Evolutionary conservation across 2,888 invertebrate genomes (phyloP).

Genomic region (Acrobeloides nanus): DNA sequence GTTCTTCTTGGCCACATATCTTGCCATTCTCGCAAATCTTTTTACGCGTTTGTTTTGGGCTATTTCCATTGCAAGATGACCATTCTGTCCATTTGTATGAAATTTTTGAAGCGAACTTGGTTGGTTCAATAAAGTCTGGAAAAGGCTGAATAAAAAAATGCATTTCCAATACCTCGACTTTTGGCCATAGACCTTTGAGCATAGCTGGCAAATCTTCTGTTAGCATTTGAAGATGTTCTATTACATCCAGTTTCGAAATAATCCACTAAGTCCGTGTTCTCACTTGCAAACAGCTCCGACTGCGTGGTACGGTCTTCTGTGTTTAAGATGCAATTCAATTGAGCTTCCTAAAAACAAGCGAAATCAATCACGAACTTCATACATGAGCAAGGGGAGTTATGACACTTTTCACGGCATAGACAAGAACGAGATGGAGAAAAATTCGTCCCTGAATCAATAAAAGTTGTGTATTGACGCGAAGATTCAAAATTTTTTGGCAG

Average conservation of each 20-base stretch:
- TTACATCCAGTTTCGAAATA: slow-evolving; percentile 49
- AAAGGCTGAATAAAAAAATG: too few species aligned
- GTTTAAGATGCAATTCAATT: slow-evolving; percentile 52
- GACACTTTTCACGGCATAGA: too few species aligned
- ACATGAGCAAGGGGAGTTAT: too few species aligned
- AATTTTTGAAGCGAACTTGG: slow-evolving; percentile 1
- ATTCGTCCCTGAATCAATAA: too few species aligned
- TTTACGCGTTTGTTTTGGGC: slow-evolving; percentile 1
- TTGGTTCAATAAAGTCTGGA: slow-evolving; percentile 15
- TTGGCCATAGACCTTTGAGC: too few species aligned
- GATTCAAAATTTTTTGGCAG: too few species aligned
- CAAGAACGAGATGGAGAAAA: too few species aligned
- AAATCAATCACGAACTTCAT: too few species aligned
- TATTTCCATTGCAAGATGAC: slow-evolving; percentile 12
- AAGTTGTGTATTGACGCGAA: too few species aligned
- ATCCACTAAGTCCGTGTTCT: slow-evolving; percentile 52
- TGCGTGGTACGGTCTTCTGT: slow-evolving; percentile 49
- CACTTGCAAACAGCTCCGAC: slow-evolving; percentile 46
- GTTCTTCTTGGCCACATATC: slow-evolving; percentile 24
- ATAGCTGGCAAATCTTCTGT: slow-evolving; percentile 15
- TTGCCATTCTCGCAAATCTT: slow-evolving; percentile 22
- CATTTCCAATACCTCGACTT: too few species aligned
- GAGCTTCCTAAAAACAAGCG: slow-evolving; percentile 37
- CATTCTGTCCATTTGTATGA: slow-evolving; percentile 24
- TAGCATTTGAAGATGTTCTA: slow-evolving; percentile 8